phyloP scores from a whole-genome alignment of 1,140 invertebrate species.

The Eupristina koningsbergeri region DNA sequence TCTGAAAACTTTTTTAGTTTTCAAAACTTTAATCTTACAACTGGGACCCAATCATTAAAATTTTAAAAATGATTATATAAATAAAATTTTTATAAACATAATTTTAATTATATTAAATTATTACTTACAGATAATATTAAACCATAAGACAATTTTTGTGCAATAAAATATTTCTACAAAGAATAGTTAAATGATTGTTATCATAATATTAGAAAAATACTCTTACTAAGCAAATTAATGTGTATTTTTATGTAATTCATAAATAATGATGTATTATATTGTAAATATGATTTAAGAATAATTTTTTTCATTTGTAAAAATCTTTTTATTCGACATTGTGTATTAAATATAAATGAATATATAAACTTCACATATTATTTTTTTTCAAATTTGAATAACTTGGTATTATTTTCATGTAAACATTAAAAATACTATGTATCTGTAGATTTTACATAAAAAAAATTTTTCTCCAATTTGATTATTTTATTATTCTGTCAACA shows the following conservation, averaged over 20 bases:
- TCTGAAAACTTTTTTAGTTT: slow-evolving; percentile 16
- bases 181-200: background rate
- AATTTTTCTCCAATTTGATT: slow-evolving; percentile 3
- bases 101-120: slow-evolving; percentile 27
- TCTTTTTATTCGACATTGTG: background rate
- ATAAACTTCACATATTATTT: slow-evolving; percentile 1
- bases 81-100: slow-evolving; percentile 20
- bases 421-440: slow-evolving; percentile 7
- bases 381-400: slow-evolving; percentile 22
- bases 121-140: slow-evolving; percentile 24
- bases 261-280: background rate
- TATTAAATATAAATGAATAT: slow-evolving; percentile 1
- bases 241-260: too few species aligned
- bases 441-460: too few species aligned
- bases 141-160: background rate
- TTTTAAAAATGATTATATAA: slow-evolving; percentile 12
- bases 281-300: slow-evolving; percentile 17
- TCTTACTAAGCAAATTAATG: background rate
- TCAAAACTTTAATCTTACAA: background rate
- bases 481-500: background rate
- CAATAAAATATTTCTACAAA: background rate
- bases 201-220: background rate
- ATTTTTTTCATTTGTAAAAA: background rate
- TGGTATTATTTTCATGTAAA: background rate
- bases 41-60: slow-evolving; percentile 29